Base-by-base conservation (phyloP, 2,888 invertebrate species). In the Sussaba pulchella region DNA sequence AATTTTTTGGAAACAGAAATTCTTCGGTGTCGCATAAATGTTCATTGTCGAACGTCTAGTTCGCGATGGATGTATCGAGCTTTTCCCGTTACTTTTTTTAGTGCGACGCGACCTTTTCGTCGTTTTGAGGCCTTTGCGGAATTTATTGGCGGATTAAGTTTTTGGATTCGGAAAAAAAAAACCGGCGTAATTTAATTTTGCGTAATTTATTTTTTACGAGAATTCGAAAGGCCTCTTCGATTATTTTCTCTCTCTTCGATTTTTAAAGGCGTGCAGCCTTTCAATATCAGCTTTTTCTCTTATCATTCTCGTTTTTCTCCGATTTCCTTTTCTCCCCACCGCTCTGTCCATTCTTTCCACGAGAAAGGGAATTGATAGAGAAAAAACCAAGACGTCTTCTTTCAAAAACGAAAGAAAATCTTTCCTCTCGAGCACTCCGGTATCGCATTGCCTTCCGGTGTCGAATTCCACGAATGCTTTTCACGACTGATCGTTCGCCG, bases 101-200 rank as follows among this genome's bases (percentile, higher is more conserved):
- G 61, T n/a, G 19, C 50, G 66, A 36, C 36, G 9, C n/a, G n/a
- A n/a, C n/a, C n/a, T n/a, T 41, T 54, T 2, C 39, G 45, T 71
- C 57, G 10, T 14, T 24, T 72, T 61, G 59, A 73, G 78, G 81
- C 81, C 63, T n/a, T 63, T 73, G 64, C 66, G 81, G 81, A 70
- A 78, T 78, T 52, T 45, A 31, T 57, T 36, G 36, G 17, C 31
- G 1, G 57, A 26, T n/a, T n/a, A 17, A 57, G 43, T 47, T 64
- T 39, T 63, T 54, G 41, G 26, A 63, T 69, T 17, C 2, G 41
- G 69, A 14, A 67, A 19, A n/a, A 52, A 47, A 72, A 24, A 54
- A 24, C 69, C 36, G 36, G 21, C 43, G 66, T 17, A 50, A 36
- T 57, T n/a, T n/a, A n/a, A n/a, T 52, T 59, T 69, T 73, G 31